These are phyloP conservation scores for Coracopsis vasa DNA, from an alignment of 2,113 vertebrate genomes.

Conservation along the genomic window DNA sequence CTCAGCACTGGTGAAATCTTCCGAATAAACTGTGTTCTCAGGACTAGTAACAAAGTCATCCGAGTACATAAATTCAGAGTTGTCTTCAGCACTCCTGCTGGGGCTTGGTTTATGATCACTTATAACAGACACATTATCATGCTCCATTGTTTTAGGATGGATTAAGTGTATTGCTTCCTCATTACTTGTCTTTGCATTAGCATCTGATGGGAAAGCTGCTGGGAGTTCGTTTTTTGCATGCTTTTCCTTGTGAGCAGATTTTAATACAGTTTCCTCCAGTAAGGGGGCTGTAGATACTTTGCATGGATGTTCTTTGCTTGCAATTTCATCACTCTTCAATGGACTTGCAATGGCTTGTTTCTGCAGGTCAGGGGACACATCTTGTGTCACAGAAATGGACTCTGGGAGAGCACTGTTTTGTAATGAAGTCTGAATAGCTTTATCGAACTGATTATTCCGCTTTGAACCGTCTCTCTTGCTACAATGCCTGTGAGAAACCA, in stretches of 20 bases:
- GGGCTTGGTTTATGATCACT: not conserved
- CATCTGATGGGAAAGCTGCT: constrained; percentile 20
- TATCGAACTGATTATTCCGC: constrained; percentile 35
- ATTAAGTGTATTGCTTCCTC: not conserved
- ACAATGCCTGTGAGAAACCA: not conserved
- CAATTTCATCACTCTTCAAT: not conserved
- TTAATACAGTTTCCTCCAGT: not conserved
- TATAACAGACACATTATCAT: not conserved
- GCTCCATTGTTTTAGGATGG: not conserved
- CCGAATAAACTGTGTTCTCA: constrained; percentile 72
- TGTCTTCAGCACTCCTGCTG: constrained; percentile 45
- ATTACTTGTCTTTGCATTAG: not conserved
- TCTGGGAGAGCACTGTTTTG: not conserved
- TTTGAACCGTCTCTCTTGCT: constrained; percentile 5
- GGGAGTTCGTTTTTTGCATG: constrained; percentile 21
- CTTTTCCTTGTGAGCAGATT: not conserved
- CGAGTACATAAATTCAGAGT: constrained; percentile 64
- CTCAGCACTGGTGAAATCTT: constrained; percentile 81
- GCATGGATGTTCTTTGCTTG: not conserved
- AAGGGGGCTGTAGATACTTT: not conserved
- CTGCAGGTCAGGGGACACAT: not conserved
- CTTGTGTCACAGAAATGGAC: not conserved
- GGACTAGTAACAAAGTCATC: constrained; percentile 66
- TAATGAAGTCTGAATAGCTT: constrained; percentile 69
- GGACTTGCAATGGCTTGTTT: not conserved